Percentiles rank a stretch among this genome's conserved stretches.
Conservation (phyloP, 2,888 invertebrate genomes). For the Halictus quadricinctus region DNA sequence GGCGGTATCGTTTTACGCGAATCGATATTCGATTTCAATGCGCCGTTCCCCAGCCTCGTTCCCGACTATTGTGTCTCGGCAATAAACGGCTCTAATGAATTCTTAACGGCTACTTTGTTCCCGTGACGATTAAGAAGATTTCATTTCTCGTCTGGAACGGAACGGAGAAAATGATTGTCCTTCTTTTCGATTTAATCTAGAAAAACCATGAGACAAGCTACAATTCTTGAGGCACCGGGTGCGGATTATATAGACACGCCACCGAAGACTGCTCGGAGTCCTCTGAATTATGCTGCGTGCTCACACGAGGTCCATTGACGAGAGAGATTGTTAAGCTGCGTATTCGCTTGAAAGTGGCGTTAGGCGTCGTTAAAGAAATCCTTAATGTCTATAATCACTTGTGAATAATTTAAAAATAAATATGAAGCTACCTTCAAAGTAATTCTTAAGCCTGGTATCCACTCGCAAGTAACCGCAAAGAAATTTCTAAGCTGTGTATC, state of each 20-base stretch:
- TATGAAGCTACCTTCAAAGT: too few species aligned
- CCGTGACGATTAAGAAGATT: background rate
- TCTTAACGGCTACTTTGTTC: background rate
- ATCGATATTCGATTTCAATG: constrained; percentile 47
- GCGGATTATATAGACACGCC: background rate
- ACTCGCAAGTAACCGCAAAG: background rate
- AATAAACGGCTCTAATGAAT: constrained; percentile 29
- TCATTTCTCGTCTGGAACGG: background rate
- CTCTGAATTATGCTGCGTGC: background rate
- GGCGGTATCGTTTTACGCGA: constrained; percentile 8
- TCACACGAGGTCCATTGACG: background rate
- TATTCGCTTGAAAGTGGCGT: background rate
- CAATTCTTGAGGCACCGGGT: background rate
- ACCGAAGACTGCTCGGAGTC: background rate
- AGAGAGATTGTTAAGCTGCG: background rate
- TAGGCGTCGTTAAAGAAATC: background rate
- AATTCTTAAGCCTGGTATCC: too few species aligned
- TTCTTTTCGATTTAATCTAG: background rate
- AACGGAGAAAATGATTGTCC: background rate
- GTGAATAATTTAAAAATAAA: background rate
- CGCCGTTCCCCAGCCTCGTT: background rate
- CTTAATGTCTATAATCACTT: background rate
- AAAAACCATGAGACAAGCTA: background rate
- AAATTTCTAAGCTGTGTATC: background rate
- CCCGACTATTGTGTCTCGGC: background rate